phyloP scores from a whole-genome alignment of 2,797 vertebrate species.

The Myotis daubentonii region DNA sequence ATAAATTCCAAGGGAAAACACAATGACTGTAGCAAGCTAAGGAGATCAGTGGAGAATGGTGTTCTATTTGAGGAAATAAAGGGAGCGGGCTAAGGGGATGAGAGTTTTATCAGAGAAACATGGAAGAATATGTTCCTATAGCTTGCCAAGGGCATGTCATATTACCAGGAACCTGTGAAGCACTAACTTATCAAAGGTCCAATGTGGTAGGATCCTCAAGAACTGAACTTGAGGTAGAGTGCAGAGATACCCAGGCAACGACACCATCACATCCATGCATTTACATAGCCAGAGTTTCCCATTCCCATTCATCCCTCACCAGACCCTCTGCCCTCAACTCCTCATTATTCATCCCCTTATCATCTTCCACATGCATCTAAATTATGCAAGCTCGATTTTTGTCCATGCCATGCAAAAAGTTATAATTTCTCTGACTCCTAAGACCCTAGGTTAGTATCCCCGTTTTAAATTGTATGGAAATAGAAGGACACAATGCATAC shows the following conservation, averaged over 20 bases:
- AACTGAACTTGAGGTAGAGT: background rate
- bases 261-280: too few species aligned
- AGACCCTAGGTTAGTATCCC: background rate
- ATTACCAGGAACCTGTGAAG: background rate
- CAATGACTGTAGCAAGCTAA: background rate
- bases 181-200: background rate
- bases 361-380: too few species aligned
- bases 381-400: background rate
- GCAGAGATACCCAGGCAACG: background rate
- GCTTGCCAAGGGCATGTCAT: accelerated
- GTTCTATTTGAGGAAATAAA: background rate
- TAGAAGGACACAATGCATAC: background rate
- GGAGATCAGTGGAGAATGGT: background rate
- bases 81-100: background rate
- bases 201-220: background rate
- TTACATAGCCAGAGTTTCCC: background rate
- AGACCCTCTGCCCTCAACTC: background rate
- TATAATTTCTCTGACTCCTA: background rate
- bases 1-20: background rate
- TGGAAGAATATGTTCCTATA: background rate
- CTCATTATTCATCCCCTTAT: background rate
- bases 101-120: background rate
- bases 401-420: background rate
- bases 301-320: background rate
- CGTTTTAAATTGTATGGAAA: background rate